Evolutionary conservation across 2,113 vertebrate species (phyloP).

Genomic region (Sander vitreus): DNA sequence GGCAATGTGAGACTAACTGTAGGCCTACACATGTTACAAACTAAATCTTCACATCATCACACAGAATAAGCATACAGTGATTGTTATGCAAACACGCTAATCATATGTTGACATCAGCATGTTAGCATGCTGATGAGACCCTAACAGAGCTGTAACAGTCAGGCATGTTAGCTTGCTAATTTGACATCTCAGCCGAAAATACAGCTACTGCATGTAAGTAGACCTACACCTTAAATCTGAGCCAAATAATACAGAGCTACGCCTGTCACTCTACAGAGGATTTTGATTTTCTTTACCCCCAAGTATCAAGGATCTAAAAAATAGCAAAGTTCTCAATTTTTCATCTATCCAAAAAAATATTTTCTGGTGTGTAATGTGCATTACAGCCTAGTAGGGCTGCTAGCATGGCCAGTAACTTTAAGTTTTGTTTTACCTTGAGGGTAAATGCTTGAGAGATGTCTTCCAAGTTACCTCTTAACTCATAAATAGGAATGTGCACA

Average conservation of each 20-base stretch:
- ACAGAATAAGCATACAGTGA: neutral
- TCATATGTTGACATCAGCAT: neutral
- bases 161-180: neutral
- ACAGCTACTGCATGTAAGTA: neutral
- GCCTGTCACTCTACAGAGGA: neutral
- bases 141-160: no score
- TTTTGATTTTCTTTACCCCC: no score
- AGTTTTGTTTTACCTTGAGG: neutral
- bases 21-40: neutral
- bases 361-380: neutral
- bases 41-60: neutral
- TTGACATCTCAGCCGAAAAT: neutral
- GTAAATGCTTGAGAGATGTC: slow-evolving; percentile 5
- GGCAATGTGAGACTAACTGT: neutral
- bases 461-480: slow-evolving; percentile 24
- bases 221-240: neutral
- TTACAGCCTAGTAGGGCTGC: neutral
- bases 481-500: neutral
- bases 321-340: neutral
- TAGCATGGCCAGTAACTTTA: neutral
- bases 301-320: neutral
- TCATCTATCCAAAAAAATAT: neutral
- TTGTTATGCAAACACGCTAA: neutral
- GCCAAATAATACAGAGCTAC: neutral
- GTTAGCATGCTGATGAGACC: neutral